Conservation (phyloP, 2,888 invertebrate genomes). For the Caenorhabditis japonica region DNA sequence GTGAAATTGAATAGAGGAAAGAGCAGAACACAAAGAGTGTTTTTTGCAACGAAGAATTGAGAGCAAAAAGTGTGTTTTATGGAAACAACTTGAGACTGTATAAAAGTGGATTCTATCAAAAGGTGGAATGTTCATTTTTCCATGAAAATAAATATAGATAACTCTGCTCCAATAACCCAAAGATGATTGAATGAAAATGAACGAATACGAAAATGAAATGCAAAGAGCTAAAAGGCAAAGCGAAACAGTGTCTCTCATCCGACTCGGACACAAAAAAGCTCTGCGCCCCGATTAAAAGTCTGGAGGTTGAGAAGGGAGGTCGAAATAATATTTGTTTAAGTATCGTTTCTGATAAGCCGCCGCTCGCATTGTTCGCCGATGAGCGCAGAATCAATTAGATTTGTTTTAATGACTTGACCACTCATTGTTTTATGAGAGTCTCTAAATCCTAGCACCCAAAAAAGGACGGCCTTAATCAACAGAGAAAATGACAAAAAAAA, state of each 20-base stretch:
- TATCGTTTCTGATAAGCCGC: conserved; percentile 50
- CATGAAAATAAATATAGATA: no score
- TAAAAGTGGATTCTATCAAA: no score
- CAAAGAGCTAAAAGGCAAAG: background rate
- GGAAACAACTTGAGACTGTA: no score
- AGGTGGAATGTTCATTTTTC: no score
- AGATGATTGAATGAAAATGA: conserved; percentile 24
- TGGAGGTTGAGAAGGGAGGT: conserved; percentile 6
- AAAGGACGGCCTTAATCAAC: no score
- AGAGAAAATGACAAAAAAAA: background rate
- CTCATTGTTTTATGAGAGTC: no score
- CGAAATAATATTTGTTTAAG: conserved; percentile 46
- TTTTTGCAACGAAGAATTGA: background rate
- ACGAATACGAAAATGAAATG: conserved; percentile 30
- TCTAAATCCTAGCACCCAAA: no score
- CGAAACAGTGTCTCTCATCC: background rate
- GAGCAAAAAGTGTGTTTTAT: conserved; percentile 7
- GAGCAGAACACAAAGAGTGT: conserved; percentile 34
- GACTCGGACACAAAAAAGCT: conserved; percentile 26
- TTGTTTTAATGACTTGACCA: conserved; percentile 35
- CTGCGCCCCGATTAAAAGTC: conserved; percentile 39
- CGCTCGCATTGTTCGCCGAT: conserved; percentile 5
- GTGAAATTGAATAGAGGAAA: conserved; percentile 10
- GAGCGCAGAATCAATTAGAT: no score
- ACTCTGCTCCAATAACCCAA: no score